Evolutionary conservation across 30 jellyfish, hydroid and myxozoan genomes (phyloP), one percentile per base, ranked within the genome.

Genomic region (Clytia hemisphaerica): DNA sequence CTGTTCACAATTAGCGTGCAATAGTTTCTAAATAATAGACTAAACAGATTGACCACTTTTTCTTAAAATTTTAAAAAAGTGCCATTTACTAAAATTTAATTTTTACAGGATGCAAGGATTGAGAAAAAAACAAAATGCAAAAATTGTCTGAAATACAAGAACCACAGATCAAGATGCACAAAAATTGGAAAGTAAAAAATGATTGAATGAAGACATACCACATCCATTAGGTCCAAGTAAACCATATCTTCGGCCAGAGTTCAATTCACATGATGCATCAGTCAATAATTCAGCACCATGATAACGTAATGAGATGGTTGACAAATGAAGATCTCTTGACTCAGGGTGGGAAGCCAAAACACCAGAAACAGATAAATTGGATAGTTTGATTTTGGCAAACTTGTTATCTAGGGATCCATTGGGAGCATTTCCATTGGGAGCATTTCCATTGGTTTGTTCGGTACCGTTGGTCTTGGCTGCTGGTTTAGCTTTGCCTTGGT

Each of bases 181-280:
- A n/a, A n/a, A n/a, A n/a, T n/a, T n/a, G n/a, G n/a, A n/a, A n/a
- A n/a, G n/a, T n/a, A n/a, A n/a, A n/a, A n/a, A n/a, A n/a, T n/a
- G n/a, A n/a, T n/a, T n/a, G n/a, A n/a, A n/a, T n/a, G n/a, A n/a
- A n/a, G n/a, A 49, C 89, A 76, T 76, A 89, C 98, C 98, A 58
- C 98, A 89, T 28, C 98, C 98, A 78, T 89, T 89, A 14, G 79
- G 80, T 16, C 98, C 98, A 3, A 89, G 85, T 36, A 89, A 79
- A 25, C 98, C 98, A 74, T 89, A 89, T 61, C 98, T 66, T 25
- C 98, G 73, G 15, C 98, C 98, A 81, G 84, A 51, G 64, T 89
- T 89, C 30, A 89, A 64, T 68, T 89, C 98, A 19, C 81, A 28
- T 34, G 58, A 67, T 6, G 98, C 73, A 81, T 89, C 98, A 22